Percentiles rank a stretch among this genome's conserved stretches.
phyloP scores from a whole-genome alignment of 37 sponge, comb jelly and placozoan species.

The Oopsacas minuta region DNA sequence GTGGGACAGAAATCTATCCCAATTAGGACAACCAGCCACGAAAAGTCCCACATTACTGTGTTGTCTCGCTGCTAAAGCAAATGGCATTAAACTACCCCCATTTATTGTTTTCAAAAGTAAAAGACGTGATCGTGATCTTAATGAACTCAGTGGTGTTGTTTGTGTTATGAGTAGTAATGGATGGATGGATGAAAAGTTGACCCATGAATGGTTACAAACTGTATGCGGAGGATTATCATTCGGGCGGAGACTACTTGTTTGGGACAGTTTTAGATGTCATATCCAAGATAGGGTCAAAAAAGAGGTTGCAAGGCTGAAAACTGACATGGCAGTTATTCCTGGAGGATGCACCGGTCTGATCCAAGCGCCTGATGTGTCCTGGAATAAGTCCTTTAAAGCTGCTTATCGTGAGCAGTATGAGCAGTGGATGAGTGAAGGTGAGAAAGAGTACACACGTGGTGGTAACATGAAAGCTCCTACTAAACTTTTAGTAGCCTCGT shows the following conservation, averaged over 20 bases:
- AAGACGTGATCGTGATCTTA: slow-evolving; percentile 20
- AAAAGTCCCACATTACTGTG: slow-evolving; percentile 42
- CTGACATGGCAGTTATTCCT: slow-evolving; percentile 22
- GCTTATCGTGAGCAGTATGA: slow-evolving; percentile 22
- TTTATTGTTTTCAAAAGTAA: slow-evolving; percentile 47
- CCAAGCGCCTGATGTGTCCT: slow-evolving; percentile 18
- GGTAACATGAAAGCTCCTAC: slow-evolving; percentile 41
- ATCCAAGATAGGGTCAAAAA: neutral
- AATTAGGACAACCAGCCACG: slow-evolving; percentile 37
- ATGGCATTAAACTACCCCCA: slow-evolving; percentile 40
- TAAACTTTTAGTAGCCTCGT: slow-evolving; percentile 24
- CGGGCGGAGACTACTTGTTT: slow-evolving; percentile 9
- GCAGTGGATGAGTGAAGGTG: slow-evolving; percentile 37
- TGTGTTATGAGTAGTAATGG: slow-evolving; percentile 30
- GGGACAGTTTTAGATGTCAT: neutral
- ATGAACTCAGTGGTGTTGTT: slow-evolving; percentile 21
- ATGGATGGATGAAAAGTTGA: slow-evolving; percentile 46
- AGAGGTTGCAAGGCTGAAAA: neutral
- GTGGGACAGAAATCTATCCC: slow-evolving; percentile 38
- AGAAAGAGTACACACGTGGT: slow-evolving; percentile 36
- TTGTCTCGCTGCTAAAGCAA: slow-evolving; percentile 35
- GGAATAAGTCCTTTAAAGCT: slow-evolving; percentile 3
- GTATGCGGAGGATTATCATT: slow-evolving; percentile 36
- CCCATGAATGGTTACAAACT: slow-evolving; percentile 33
- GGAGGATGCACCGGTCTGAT: slow-evolving; percentile 16